Evolutionary conservation across 2,113 vertebrate species (phyloP).

Genomic region (Pelvicachromis taeniatus): DNA sequence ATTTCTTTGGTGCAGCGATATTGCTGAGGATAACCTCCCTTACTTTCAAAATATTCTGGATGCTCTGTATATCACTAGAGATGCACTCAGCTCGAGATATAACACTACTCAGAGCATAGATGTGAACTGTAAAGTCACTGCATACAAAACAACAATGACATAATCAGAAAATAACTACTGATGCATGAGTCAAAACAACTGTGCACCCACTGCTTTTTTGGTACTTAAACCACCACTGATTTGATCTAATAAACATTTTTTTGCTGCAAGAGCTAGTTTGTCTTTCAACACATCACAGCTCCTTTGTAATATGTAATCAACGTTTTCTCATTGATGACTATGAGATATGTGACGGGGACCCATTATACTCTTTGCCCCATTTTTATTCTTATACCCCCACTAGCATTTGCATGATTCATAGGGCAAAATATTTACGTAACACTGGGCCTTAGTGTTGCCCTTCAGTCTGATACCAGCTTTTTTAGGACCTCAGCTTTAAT

Average conservation of each 20-base stretch:
- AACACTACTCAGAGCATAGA: background rate
- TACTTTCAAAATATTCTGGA: background rate
- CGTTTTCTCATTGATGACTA: background rate
- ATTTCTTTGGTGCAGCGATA: background rate
- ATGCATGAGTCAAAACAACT: slow-evolving; percentile 28
- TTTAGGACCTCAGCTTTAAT: background rate
- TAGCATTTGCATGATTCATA: background rate
- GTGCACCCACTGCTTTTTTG: background rate
- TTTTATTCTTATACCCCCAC: too few species aligned
- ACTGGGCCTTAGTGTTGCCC: background rate
- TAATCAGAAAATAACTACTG: slow-evolving; percentile 1
- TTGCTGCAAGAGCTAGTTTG: background rate
- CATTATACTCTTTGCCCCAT: background rate
- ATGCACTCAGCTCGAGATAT: background rate
- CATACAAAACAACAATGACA: background rate
- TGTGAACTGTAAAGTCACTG: background rate
- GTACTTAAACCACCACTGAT: background rate
- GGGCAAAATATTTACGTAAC: background rate
- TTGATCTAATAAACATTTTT: background rate
- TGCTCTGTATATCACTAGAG: background rate
- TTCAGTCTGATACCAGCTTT: background rate
- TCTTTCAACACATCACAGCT: background rate
- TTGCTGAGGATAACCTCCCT: slow-evolving; percentile 21
- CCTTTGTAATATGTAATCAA: background rate
- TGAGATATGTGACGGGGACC: background rate